phyloP scores from a whole-genome alignment of 1,140 invertebrate species.

The Rhyzopertha dominica region DNA sequence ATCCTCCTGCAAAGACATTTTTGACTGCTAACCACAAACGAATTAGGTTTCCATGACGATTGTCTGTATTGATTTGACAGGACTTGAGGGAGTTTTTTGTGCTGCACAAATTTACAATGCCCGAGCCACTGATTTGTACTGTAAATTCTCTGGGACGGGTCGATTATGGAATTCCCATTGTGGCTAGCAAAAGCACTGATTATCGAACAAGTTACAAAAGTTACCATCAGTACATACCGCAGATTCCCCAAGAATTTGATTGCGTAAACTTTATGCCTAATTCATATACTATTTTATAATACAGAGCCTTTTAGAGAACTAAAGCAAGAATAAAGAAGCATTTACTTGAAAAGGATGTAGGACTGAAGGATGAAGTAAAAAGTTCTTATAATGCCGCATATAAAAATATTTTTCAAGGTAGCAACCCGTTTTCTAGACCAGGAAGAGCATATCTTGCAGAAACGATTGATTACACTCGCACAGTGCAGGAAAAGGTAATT shows the following conservation, averaged over 20 bases:
- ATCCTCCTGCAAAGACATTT: too few relatives aligned
- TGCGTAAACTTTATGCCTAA: constrained; percentile 26
- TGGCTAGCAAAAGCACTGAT: constrained; percentile 31
- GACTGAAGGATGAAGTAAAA: constrained; percentile 24
- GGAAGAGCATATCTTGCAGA: too few relatives aligned
- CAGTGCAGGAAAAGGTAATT: too few relatives aligned
- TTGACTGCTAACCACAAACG: too few relatives aligned
- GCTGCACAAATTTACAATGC: too few relatives aligned
- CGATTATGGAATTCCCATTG: constrained; percentile 33
- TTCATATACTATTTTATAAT: constrained; percentile 5
- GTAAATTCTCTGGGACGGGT: constrained; percentile 27
- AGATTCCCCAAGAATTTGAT: constrained; percentile 30
- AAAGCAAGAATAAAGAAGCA: constrained; percentile 30
- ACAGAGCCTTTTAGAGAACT: constrained; percentile 25
- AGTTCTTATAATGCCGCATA: constrained; percentile 22
- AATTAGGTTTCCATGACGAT: too few relatives aligned
- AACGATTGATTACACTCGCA: too few relatives aligned
- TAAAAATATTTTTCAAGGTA: too few relatives aligned
- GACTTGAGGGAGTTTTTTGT: too few relatives aligned
- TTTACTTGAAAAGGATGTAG: constrained; percentile 22
- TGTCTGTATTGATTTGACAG: too few relatives aligned
- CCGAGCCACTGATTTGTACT: constrained; percentile 27
- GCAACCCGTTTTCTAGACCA: too few relatives aligned
- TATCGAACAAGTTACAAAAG: constrained; percentile 30
- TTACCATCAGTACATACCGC: constrained; percentile 29